Base-by-base conservation (phyloP, 2,113 vertebrate genomes). In the Forbesichthys papilliferus region DNA sequence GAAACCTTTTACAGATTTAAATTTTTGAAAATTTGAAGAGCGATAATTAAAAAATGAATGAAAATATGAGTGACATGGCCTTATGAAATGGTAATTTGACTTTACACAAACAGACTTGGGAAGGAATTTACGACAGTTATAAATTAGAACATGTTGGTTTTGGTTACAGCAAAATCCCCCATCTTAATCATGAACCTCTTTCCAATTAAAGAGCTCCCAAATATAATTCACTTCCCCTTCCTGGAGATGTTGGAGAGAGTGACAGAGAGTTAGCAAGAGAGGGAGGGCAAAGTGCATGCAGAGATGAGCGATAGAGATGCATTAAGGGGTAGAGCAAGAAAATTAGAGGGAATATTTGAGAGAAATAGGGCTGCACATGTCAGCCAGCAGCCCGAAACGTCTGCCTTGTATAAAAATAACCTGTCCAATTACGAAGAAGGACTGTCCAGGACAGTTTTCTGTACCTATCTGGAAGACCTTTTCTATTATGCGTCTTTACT, bases 381-480 rank as follows among this genome's bases (percentile, higher is more conserved):
- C 93, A 95, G 93, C 92, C 90, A 94, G 92, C 89, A 90, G 75
- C 73, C 79, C 71, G 69, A 92, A 92, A 94, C 78, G 87, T 84
- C 91, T 90, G 84, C 92, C 86, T 88, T 83, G 87, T 90, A 90
- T 92, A 93, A 93, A 95, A 95, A 94, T 88, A 93, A 92, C 91
- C 91, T 88, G 90, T 92, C 89, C 89, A 93, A 92, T 95, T 92
- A 93, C 83, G 87, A 78, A 77, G 75, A 84, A 74, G 42, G 68
- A 81, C 75, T 62, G 68, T 65, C 70, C 10, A 63, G 33, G 18
- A 77, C 84, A 61, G 58, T 81, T 79, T 77, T 73, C 77, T 71
- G 48, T 73, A 62, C 61, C 61, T 48, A n/a, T 11, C 61, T 16
- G 75, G 13, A 75, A 5, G 13, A 64, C 12, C 9, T 5, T 61